Conservation (phyloP, 2,797 vertebrate genomes). For the Sciaenops ocellatus region DNA sequence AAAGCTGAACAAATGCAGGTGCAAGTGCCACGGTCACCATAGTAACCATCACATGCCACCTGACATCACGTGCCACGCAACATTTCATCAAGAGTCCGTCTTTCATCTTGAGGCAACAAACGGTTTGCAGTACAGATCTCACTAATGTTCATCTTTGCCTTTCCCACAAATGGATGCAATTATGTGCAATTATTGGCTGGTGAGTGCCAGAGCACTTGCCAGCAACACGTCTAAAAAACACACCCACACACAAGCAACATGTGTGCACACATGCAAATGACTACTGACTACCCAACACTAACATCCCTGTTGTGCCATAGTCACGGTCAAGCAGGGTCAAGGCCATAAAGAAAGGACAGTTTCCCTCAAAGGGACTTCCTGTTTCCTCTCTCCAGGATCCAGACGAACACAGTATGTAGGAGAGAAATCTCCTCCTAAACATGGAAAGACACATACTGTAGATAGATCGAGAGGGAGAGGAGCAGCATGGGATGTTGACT, state of each 20-base stretch:
- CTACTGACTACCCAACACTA: constrained; percentile 50
- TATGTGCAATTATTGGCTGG: constrained; percentile 84
- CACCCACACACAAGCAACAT: constrained; percentile 40
- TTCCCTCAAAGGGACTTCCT: background rate
- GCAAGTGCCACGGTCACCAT: constrained; percentile 53
- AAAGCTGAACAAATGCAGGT: constrained; percentile 56
- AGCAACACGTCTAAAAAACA: constrained; percentile 71
- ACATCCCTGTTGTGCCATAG: constrained; percentile 42
- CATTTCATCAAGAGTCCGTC: constrained; percentile 37
- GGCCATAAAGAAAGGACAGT: background rate
- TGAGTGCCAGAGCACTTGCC: constrained; percentile 72
- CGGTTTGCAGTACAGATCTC: constrained; percentile 52
- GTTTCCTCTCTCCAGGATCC: constrained; percentile 19
- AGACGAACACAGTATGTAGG: constrained; percentile 2
- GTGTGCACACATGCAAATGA: constrained; percentile 37
- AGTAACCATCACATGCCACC: constrained; percentile 65
- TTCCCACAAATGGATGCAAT: constrained; percentile 81
- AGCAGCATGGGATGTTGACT: constrained; percentile 4
- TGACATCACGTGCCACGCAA: constrained; percentile 49
- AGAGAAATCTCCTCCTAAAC: constrained; percentile 11
- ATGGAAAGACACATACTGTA: constrained; percentile 27
- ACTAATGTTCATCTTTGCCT: constrained; percentile 71
- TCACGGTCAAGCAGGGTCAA: constrained; percentile 31
- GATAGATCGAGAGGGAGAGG: background rate
- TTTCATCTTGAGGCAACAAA: constrained; percentile 45